Percentiles rank a stretch among this genome's conserved stretches.
Evolutionary conservation across 2,113 vertebrate species (phyloP).

Genomic region (Emydocephalus ijimae): DNA sequence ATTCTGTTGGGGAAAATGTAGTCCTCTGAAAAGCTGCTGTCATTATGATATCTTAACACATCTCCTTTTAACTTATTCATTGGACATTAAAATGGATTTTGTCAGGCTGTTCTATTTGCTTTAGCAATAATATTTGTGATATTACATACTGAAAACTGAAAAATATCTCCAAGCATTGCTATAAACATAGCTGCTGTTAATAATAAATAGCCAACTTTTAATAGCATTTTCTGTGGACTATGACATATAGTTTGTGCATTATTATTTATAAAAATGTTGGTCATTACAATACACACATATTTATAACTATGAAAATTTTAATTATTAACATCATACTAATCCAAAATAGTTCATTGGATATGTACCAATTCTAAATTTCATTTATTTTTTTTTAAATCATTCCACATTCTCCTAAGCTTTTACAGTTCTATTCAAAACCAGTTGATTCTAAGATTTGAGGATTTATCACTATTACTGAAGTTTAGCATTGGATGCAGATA

Average conservation of each 20-base stretch:
- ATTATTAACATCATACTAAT: not conserved
- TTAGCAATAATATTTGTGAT: not conserved
- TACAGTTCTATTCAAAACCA: not conserved
- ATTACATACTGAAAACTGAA: constrained; percentile 25
- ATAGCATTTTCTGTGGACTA: constrained; percentile 18
- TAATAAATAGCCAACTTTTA: constrained; percentile 16
- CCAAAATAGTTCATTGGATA: not conserved
- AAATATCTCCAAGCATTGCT: constrained; percentile 1
- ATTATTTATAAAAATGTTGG: constrained; percentile 42
- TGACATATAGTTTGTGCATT: constrained; percentile 24
- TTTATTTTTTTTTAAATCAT: not conserved
- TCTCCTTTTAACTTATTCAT: not conserved
- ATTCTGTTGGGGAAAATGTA: constrained; percentile 6
- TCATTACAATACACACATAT: constrained; percentile 8
- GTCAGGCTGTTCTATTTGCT: constrained; percentile 4
- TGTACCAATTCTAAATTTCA: not conserved
- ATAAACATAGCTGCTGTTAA: constrained; percentile 24
- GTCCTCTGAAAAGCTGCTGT: constrained; percentile 4
- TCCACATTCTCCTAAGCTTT: not conserved
- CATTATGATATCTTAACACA: constrained; percentile 14
- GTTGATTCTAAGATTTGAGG: not conserved
- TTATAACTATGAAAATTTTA: constrained; percentile 10
- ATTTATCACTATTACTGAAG: not conserved
- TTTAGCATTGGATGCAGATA: not conserved
- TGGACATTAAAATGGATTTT: not conserved